Percentiles rank a stretch among this genome's conserved stretches.
These are phyloP conservation scores for Artemia sinica DNA, from an alignment of 2,888 invertebrate genomes.

Conservation along the genomic window DNA sequence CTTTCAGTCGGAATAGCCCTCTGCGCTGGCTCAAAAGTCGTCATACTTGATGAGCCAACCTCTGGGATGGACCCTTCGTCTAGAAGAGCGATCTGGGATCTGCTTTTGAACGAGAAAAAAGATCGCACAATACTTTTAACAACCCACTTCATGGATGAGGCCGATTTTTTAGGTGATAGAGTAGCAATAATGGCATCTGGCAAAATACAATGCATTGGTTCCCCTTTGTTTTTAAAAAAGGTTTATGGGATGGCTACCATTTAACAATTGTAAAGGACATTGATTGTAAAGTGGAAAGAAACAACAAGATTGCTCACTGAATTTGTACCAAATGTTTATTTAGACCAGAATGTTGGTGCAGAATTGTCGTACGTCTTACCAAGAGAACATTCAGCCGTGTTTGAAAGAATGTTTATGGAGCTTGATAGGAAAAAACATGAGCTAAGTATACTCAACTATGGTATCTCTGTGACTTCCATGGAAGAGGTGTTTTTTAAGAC, in stretches of 20 bases:
- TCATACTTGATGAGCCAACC: conserved; percentile 69
- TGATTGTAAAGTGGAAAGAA: conserved; percentile 19
- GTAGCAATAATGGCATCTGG: conserved; percentile 51
- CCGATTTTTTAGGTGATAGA: conserved; percentile 65
- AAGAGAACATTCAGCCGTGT: conserved; percentile 24
- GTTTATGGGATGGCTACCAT: conserved; percentile 32
- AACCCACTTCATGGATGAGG: conserved; percentile 74
- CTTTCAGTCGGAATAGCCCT: conserved; percentile 76
- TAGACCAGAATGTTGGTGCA: not conserved
- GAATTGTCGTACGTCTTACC: conserved; percentile 28
- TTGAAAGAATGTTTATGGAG: conserved; percentile 29
- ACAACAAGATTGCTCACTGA: conserved; percentile 30
- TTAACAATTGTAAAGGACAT: conserved; percentile 13
- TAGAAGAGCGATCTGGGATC: no score
- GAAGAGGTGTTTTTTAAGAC: conserved; percentile 40
- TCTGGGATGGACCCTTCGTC: conserved; percentile 79
- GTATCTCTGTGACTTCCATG: conserved; percentile 42
- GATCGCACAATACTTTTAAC: conserved; percentile 63
- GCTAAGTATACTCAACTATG: conserved; percentile 37
- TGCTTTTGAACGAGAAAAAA: conserved; percentile 31
- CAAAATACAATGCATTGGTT: conserved; percentile 38
- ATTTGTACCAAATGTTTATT: conserved; percentile 31
- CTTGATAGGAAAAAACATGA: conserved; percentile 32
- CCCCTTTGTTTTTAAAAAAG: conserved; percentile 39
- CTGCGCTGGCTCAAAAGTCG: conserved; percentile 49